A percentile compares a stretch with the other conserved stretches of the same genome.
These are phyloP conservation scores for Lucifuga dentata DNA, from an alignment of 2,113 vertebrate genomes.

Conservation along the genomic window DNA sequence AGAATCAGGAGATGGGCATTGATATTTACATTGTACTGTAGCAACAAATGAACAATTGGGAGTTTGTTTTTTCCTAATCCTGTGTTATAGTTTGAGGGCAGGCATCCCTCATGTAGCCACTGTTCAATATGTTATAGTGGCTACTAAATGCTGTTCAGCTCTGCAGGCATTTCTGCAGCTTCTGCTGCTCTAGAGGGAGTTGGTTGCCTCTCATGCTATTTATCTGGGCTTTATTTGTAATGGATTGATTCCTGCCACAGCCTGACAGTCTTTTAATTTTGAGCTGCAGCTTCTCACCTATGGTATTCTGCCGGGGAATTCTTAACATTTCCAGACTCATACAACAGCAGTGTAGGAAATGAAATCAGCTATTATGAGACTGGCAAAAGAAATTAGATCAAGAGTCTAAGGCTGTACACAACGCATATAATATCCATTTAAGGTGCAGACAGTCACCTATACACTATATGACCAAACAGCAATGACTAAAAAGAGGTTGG, in stretches of 20 bases:
- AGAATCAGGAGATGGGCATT: too few species aligned
- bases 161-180: conserved; percentile 18
- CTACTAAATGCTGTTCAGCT: too few species aligned
- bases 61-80: too few species aligned
- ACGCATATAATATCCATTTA: conserved; percentile 28
- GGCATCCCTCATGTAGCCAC: too few species aligned
- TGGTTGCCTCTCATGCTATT: not conserved
- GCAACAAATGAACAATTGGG: too few species aligned
- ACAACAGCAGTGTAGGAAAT: conserved; percentile 39
- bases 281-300: conserved; percentile 25
- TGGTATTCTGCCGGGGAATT: conserved; percentile 18
- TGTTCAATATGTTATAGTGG: conserved; percentile 22
- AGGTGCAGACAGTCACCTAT: conserved; percentile 17
- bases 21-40: too few species aligned
- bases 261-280: conserved; percentile 47
- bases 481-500: too few species aligned
- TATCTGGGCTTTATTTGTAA: conserved; percentile 36
- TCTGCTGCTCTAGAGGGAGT: not conserved
- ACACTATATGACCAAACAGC: conserved; percentile 3
- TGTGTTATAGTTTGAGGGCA: too few species aligned
- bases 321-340: conserved; percentile 29
- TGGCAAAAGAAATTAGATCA: conserved; percentile 48
- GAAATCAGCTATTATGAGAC: conserved; percentile 43
- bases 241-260: conserved; percentile 43
- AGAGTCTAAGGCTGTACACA: conserved; percentile 31